Conservation (phyloP, 2,888 invertebrate species). For the Copidosoma aretas region DNA sequence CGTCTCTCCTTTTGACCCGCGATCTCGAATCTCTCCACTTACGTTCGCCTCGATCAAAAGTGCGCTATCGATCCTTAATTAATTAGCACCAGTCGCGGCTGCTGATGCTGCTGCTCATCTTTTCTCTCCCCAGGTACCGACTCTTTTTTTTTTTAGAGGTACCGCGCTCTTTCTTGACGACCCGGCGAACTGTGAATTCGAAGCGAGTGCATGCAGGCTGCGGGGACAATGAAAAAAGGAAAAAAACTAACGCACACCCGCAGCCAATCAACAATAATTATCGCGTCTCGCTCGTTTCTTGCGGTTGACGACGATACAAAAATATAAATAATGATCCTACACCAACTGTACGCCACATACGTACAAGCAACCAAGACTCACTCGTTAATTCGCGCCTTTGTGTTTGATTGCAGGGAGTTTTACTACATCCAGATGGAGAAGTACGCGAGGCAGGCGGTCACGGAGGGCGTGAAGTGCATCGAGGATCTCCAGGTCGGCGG, state of each 20-base stretch:
- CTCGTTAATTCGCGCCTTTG: background rate
- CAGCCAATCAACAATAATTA: background rate
- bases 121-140: background rate
- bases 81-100: conserved; percentile 47
- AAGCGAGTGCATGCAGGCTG: background rate
- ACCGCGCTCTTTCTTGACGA: too few species aligned
- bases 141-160: too few species aligned
- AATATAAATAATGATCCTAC: too few species aligned
- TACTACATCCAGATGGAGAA: conserved; percentile 99
- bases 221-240: too few species aligned
- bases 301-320: too few species aligned
- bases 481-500: conserved; percentile 93
- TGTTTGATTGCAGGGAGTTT: conserved; percentile 84
- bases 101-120: background rate
- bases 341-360: too few species aligned
- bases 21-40: too few species aligned
- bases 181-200: conserved; percentile 7
- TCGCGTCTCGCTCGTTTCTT: background rate
- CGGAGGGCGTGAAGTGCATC: conserved; percentile 91
- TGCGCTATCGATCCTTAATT: conserved; percentile 51
- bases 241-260: too few species aligned
- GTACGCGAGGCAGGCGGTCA: conserved; percentile 96
- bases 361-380: too few species aligned
- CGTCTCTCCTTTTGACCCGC: too few species aligned
- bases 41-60: background rate